Evolutionary conservation across 1,140 invertebrate species (phyloP).

Genomic region (Mycetomoellerius zeteki): DNA sequence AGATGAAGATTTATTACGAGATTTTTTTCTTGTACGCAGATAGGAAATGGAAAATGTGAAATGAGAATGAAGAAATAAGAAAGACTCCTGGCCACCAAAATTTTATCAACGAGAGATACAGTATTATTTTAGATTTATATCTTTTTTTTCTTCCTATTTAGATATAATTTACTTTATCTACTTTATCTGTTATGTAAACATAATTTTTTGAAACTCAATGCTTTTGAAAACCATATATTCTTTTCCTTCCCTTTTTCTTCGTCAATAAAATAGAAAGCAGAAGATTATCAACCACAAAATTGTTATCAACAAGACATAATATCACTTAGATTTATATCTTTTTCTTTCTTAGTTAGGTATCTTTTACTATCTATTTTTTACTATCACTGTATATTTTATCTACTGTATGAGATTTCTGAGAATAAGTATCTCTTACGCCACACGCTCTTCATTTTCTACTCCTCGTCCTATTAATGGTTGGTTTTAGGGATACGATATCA

Average conservation of each 20-base stretch:
- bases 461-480: slow-evolving; percentile 68
- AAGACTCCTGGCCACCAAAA: background rate
- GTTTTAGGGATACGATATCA: slow-evolving; percentile 74
- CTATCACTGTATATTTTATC: background rate
- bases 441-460: slow-evolving; percentile 18
- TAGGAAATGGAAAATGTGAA: background rate
- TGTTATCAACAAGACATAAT: background rate
- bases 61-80: background rate
- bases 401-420: background rate
- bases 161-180: background rate
- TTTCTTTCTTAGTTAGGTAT: background rate
- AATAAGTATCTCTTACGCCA: slow-evolving; percentile 4
- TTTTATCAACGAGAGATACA: slow-evolving; percentile 9
- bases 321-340: slow-evolving; percentile 5
- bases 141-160: background rate
- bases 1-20: background rate
- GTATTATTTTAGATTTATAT: background rate
- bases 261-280: background rate
- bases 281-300: background rate
- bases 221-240: background rate
- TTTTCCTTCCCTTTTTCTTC: slow-evolving; percentile 8
- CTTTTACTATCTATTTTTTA: background rate
- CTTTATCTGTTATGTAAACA: background rate
- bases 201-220: slow-evolving; percentile 5
- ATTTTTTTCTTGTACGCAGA: background rate